These are phyloP conservation scores for Abrostola triplasia DNA, from an alignment of 2,888 invertebrate genomes.

Conservation along the genomic window DNA sequence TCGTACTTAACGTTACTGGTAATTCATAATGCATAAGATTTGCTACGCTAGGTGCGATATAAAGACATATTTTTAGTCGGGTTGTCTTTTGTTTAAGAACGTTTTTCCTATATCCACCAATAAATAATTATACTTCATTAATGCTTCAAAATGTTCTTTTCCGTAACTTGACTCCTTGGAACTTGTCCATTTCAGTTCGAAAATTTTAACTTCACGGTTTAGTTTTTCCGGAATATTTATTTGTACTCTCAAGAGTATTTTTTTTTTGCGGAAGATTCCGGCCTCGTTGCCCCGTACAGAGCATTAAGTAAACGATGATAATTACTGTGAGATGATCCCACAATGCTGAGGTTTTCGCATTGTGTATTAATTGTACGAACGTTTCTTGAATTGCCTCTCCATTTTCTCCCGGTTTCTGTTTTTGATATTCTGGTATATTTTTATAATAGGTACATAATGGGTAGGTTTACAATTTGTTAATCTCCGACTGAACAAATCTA, in stretches of 20 bases:
- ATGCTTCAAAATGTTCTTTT: no score
- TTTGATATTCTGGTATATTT: slow-evolving; percentile 24
- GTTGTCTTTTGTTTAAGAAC: no score
- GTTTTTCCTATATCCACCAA: no score
- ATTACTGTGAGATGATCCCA: slow-evolving; percentile 49
- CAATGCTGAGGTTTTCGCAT: slow-evolving; percentile 47
- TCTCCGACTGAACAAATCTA: no score
- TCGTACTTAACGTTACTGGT: neutral
- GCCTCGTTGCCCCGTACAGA: slow-evolving; percentile 15
- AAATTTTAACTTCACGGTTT: neutral
- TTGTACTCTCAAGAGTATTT: neutral
- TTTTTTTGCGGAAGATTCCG: neutral
- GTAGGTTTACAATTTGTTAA: no score
- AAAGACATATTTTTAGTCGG: no score
- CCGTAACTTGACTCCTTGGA: no score
- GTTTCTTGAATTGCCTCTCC: slow-evolving; percentile 44
- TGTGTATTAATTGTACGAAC: slow-evolving; percentile 38
- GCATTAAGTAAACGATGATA: slow-evolving; percentile 43
- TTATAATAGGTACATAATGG: neutral
- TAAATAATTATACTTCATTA: no score
- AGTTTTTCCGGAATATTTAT: neutral
- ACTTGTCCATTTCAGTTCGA: no score
- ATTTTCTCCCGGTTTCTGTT: slow-evolving; percentile 37
- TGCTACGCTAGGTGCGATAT: no score
- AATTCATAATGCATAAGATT: neutral